Evolutionary conservation across 2,888 invertebrate genomes (phyloP).

Genomic region (Entomobrya proxima): DNA sequence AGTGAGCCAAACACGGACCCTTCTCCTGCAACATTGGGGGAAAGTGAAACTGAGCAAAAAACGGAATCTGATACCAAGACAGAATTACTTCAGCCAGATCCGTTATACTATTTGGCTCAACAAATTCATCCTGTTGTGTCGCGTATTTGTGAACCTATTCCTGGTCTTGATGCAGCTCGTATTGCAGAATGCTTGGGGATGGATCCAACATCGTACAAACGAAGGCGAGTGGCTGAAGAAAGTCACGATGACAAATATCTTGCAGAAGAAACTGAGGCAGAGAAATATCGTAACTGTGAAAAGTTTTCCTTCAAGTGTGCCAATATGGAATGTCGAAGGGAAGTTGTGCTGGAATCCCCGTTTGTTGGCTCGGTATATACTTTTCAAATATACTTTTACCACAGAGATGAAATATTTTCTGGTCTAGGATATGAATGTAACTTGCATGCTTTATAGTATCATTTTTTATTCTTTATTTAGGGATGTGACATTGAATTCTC

Average conservation of each 20-base stretch:
- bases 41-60: conserved; percentile 85
- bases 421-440: too few species aligned
- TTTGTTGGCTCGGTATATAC: conserved; percentile 56
- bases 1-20: background rate
- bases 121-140: conserved; percentile 98
- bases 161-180: conserved; percentile 92
- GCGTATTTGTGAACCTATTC: conserved; percentile 95
- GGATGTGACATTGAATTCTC: too few species aligned
- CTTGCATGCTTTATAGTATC: too few species aligned
- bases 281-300: conserved; percentile 80
- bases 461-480: conserved; percentile 7
- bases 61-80: too few species aligned
- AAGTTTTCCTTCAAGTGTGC: conserved; percentile 77
- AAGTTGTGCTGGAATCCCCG: conserved; percentile 60
- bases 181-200: conserved; percentile 89
- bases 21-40: conserved; percentile 79
- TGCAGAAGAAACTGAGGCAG: conserved; percentile 78
- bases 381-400: too few species aligned
- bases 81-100: conserved; percentile 85
- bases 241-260: conserved; percentile 76
- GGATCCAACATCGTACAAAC: conserved; percentile 78
- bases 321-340: conserved; percentile 60
- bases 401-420: too few species aligned
- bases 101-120: conserved; percentile 93
- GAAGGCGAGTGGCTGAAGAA: conserved; percentile 76